Evolutionary conservation across 2,113 vertebrate species (phyloP).

Genomic region (Capreolus pygargus): DNA sequence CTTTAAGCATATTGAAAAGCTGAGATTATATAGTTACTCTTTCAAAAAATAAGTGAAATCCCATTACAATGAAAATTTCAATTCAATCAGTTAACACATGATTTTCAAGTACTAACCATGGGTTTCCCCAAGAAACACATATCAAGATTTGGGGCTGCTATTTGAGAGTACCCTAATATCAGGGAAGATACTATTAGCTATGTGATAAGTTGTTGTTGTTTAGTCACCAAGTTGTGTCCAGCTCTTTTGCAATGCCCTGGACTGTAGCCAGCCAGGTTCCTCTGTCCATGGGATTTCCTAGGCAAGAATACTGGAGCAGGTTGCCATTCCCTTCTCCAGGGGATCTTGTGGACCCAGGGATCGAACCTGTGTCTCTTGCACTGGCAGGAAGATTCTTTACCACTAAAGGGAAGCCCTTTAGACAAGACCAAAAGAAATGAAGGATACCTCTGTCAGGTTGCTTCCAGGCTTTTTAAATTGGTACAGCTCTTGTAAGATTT

Average conservation of each 20-base stretch:
- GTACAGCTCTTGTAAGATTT: constrained; percentile 91
- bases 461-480: constrained; percentile 87
- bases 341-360: not conserved
- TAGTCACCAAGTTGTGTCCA: not conserved
- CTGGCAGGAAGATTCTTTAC: not conserved
- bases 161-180: not conserved
- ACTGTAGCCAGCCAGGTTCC: not conserved
- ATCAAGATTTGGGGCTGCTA: not conserved
- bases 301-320: not conserved
- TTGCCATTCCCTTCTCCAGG: not conserved
- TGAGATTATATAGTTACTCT: not conserved
- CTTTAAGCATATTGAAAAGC: constrained; percentile 72
- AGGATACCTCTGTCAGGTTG: constrained; percentile 85
- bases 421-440: not conserved
- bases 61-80: not conserved
- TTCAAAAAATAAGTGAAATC: constrained; percentile 37
- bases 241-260: not conserved
- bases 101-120: not conserved
- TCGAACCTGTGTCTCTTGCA: rapidly evolving
- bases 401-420: not conserved
- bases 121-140: not conserved
- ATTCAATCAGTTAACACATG: not conserved
- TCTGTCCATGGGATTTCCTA: not conserved
- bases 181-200: not conserved
- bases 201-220: not conserved